Evolutionary conservation across 2,797 vertebrate genomes (phyloP), one percentile per base, ranked within the genome.

Genomic region (Phaenicophaeus curvirostris): DNA sequence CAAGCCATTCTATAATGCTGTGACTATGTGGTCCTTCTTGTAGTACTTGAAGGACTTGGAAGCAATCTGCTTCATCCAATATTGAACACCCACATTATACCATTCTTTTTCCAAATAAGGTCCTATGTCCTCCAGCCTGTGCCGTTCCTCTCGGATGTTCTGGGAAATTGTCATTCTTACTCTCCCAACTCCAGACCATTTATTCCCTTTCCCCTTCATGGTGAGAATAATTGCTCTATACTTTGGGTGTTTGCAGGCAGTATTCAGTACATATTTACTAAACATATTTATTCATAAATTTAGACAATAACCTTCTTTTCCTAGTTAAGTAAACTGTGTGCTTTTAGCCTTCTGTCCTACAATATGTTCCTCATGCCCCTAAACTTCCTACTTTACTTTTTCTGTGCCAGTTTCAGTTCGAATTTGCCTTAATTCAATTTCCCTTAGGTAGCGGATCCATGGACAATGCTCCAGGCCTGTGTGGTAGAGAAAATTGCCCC

Each of bases 381-480:
- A 33, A 87, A 31, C 46, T 61, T 79, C 21, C 28, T 25, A 13
- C 15, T 81, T 8, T 71, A 5, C 30, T 82, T 83, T 48, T 69
- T 31, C n/a, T 53, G 4, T 51, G 62, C 21, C 30, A 75, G 8
- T 57, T 94, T 81, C 33, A 14, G 13, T 66, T 86, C 65, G 46
- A 84, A 54, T 86, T 78, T 68, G 13, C 17, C 10, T 68, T 41
- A 71, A 37, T 68, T 90, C 62, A n/a, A n/a, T n/a, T n/a, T n/a
- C n/a, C 17, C 8, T 41, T 68, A 15, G 5, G 2, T 62, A 8
- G 25, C 9, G 37, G 20, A 58, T 73, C 28, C 9, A 20, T 66
- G 13, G 3, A 21, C 2, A 44, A 0, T 30, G 57, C 31, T 93
- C 31, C 46, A 84, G 39, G 9, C 28, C 27, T 1, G 0, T 0